Base-by-base conservation (phyloP, 1,140 invertebrate genomes). In the Caenorhabditis remanei region DNA sequence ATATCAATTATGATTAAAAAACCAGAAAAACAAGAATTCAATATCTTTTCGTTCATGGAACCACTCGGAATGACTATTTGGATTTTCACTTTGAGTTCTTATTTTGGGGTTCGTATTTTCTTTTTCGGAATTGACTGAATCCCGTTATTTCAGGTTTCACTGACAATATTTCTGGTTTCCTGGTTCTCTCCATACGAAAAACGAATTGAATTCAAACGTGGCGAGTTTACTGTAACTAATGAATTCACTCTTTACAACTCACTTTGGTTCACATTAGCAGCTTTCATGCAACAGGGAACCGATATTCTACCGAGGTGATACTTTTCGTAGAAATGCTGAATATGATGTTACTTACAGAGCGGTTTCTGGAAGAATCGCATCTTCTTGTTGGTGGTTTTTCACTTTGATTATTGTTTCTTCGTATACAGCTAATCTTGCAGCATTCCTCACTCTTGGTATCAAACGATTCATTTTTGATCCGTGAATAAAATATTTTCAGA, bases 321-420 rank as follows among this genome's bases (percentile, higher is more conserved):
- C 43, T 6, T 13, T 41, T 84, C 8, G 9, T 32, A 32, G 11
- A 0, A 24, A 24, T n/a, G 32, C 16, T 79, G 4, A 16, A 2
- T 7, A 11, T 24, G 0, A 16, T 40, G 21, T 13, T 46, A 9
- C n/a, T 50, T 91, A 75, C 92, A 96, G 96, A 92, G 97, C 97
- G 1, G 94, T 97, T 85, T 97, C 96, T 0, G 97, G 97, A 7
- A 94, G 98, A 50, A 97, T 99, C 90, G 97, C 98, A 0, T 97
- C 97, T 4, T 96, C 96, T 75, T 96, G 97, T 0, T 99, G 98
- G 98, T 99, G 98, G 97, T 99, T 99, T 93, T 99, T 99, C 93
- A 98, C 97, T 0, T 94, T 99, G 19, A 99, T 99, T 91, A 95
- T 99, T 85, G 97, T 99, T 87, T 98, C 97, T 56, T 99, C 97